These are phyloP conservation scores for Rhagonycha fulva DNA, from an alignment of 2,888 invertebrate genomes.

Conservation along the genomic window DNA sequence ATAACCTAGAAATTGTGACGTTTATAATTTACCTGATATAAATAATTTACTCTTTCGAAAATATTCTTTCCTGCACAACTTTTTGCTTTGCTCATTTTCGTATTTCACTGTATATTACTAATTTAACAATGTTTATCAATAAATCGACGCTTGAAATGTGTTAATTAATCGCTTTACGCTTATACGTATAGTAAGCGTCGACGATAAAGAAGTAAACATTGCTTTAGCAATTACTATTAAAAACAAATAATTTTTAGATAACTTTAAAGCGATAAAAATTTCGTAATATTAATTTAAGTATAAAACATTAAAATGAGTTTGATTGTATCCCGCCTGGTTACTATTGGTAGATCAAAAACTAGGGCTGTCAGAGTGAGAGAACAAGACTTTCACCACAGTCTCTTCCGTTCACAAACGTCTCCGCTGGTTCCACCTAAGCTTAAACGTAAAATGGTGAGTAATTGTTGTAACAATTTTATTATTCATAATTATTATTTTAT, in stretches of 20 bases:
- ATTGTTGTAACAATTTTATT: background rate
- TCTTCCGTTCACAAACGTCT: conserved; percentile 27
- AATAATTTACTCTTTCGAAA: conserved; percentile 70
- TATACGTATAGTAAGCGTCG: background rate
- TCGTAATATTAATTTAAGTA: background rate
- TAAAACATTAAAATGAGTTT: background rate
- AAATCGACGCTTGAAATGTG: background rate
- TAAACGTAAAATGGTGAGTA: background rate
- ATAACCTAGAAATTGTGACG: background rate
- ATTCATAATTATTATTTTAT: background rate
- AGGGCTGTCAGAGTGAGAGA: background rate
- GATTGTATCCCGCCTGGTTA: background rate
- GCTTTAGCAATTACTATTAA: background rate
- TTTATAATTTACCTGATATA: conserved; percentile 63
- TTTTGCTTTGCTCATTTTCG: conserved; percentile 48
- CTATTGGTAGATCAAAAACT: background rate
- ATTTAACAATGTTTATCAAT: background rate
- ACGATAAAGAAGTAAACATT: background rate
- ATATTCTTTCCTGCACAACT: conserved; percentile 69
- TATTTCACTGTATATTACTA: background rate
- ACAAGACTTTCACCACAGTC: conserved; percentile 25
- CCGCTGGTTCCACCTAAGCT: conserved; percentile 1
- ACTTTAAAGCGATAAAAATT: background rate
- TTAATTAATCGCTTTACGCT: background rate
- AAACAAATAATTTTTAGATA: background rate